Base-by-base conservation (phyloP, 1,140 invertebrate species). In the Capitella teleta region DNA sequence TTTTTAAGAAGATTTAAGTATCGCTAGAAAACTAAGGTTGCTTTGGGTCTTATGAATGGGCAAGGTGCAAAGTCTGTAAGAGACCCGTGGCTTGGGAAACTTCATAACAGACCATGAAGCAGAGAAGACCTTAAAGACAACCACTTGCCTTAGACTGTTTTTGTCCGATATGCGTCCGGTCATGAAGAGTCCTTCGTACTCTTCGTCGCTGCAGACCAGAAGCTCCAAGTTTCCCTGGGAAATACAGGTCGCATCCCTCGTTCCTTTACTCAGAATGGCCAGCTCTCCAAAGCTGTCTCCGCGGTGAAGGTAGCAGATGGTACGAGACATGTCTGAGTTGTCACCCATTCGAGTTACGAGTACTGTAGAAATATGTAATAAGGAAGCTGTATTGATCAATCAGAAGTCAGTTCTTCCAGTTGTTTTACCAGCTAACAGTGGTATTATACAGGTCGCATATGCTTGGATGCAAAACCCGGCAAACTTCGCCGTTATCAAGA, bases 211-310 rank as follows among this genome's bases (percentile, higher is more conserved):
- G 51, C 66, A 60, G 16, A 57, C 57, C 2, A 67, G 52, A 2
- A 67, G 57, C 51, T 66, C 63, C 14, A 66, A 55, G 46, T 49
- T 52, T 32, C 62, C 65, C 38, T 63, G 49, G 8, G 65, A 63
- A 38, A 67, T 64, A 16, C 62, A 58, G 6, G 65, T 62, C 28
- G 62, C 58, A 28, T 59, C 55, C 8, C 63, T 54, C 12, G 54
- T 37, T 14, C 57, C 41, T 37, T 53, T 47, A 14, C 60, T 62
- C 40, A 67, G 59, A 14, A 67, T 63, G 48, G 59, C 62, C 12
- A 59, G 49, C 19, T 67, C 65, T 2, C 65, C 65, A 49, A 67
- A 67, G 47, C 59, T 62, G 49, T 66, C 63, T 10, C 65, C 65
- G 14, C 61, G 44, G 47, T 51, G 55, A 1, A 64, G 53, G 40